Base-by-base conservation (phyloP, 2,797 vertebrate species). In the Falco peregrinus region DNA sequence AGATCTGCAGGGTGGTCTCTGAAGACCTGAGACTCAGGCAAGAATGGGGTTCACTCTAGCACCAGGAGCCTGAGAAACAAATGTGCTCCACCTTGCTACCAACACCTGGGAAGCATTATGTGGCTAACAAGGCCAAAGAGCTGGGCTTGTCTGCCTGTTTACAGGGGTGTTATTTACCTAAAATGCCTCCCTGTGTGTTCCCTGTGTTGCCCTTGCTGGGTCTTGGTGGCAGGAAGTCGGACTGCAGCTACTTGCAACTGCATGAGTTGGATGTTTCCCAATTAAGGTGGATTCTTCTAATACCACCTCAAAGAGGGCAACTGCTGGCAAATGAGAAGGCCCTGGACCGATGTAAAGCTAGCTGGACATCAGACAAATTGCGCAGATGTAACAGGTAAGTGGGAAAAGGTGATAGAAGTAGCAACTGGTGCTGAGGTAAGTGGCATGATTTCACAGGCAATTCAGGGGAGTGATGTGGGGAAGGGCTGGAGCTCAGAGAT, bases 301-400 rank as follows among this genome's bases (percentile, higher is more conserved):
- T 43, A 16, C 2, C 6, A 9, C 65, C 64, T 69, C n/a, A 19
- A 61, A 61, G 56, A 0, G 1, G 15, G n/a, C 6, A 2, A 19
- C 50, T 35, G 12, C 51, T 45, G 45, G 37, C 60, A 53, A 33
- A 13, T 2, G 26, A 16, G 45, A 51, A 15, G 37, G 69, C 8
- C 10, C 37, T 25, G 18, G 53, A 16, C 77, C 33, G 48, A 29
- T 20, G 43, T 29, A 17, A 39, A 54, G n/a, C n/a, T 41, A 54
- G n/a, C n/a, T 41, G 53, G 60, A 39, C 17, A 43, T 15, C 26
- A 26, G 41, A 10, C 8, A 48, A 45, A 47, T 10, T 61, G 41
- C 65, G 39, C 29, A 10, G 65, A 37, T 19, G 7, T 14, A 24
- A 22, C 17, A 24, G 45, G 8, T 18, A 19, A 29, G 43, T 10